Base-by-base conservation (phyloP, 2,888 invertebrate species). In the Drosophila helvetica region DNA sequence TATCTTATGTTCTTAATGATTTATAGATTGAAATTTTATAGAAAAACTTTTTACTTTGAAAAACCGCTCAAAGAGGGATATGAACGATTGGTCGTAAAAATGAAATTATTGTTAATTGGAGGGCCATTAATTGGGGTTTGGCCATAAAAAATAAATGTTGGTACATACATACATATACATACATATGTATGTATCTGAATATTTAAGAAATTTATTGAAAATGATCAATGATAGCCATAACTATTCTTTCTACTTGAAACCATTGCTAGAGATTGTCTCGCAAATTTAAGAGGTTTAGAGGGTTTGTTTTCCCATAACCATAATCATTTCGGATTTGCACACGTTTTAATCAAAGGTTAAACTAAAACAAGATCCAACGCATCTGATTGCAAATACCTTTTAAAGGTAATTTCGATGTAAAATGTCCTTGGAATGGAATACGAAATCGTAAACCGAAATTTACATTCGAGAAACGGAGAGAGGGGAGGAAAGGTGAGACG, bases 391-490 rank as follows among this genome's bases (percentile, higher is more conserved):
- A 7, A 38, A 38, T 6, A 15, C 6, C 38, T 38, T 38, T 38
- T 15, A 15, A 38, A 38, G 38, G 12, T 15, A 38, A 38, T 7
- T 38, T 38, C 38, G 30, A 30, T 30, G 30, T 30, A 10, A 30
- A 30, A 30, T 30, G 30, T 30, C 27, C 12, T 4, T 12, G 12
- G 33, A 33, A 33, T 33, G 33, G 12, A n/a, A 38, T 15, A 38
- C 38, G 15, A 38, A 38, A 38, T 38, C 38, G 38, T 7, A 38
- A n/a, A n/a, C n/a, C 1, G n/a, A 38, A 50, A 66, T 66, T 33
- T 60, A 66, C 33, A 27, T 48, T 66, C 66, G 46, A 50, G 50
- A 66, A 66, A 15, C 6, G 54, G 33, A 54, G 30, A 55, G 12
- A 66, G 55, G 25, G 30, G 25, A 33, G 66, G 42, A 7, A 33